Percentiles rank a stretch among this genome's conserved stretches.
These are phyloP conservation scores for Neoaliturus tenellus DNA, from an alignment of 2,888 invertebrate genomes.

Conservation along the genomic window DNA sequence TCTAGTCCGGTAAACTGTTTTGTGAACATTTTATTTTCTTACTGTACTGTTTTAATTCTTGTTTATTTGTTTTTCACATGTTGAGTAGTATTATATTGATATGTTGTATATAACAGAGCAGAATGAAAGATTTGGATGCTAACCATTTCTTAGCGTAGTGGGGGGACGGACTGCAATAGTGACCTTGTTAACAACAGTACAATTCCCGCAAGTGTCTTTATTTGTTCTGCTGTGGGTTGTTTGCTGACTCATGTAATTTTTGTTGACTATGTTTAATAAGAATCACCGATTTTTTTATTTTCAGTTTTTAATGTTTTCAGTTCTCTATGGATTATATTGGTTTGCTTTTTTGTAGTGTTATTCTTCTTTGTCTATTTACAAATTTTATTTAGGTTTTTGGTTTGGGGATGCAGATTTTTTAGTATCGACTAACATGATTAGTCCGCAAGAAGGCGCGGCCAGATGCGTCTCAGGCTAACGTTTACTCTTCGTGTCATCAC, in stretches of 20 bases:
- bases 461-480: not conserved
- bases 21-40: conserved; percentile 1
- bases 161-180: not conserved
- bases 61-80: not conserved
- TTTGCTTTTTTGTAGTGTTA: conserved; percentile 31
- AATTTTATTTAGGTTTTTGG: conserved; percentile 52
- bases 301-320: conserved; percentile 22
- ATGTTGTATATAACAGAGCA: not conserved
- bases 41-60: not conserved
- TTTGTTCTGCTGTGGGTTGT: conserved; percentile 64
- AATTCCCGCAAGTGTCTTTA: conserved; percentile 66
- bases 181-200: conserved; percentile 60
- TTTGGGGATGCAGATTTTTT: conserved; percentile 54
- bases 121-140: conserved; percentile 2
- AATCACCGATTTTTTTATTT: conserved; percentile 23
- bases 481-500: conserved; percentile 53
- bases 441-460: not conserved
- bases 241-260: conserved; percentile 46
- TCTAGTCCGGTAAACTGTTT: conserved; percentile 2
- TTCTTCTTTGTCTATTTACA: conserved; percentile 27
- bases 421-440: conserved; percentile 37
- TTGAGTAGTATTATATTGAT: not conserved
- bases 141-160: not conserved
- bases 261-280: conserved; percentile 39
- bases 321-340: conserved; percentile 25